Conservation (phyloP, 2,797 vertebrate species). For the Oceanodroma leucorhoa region DNA sequence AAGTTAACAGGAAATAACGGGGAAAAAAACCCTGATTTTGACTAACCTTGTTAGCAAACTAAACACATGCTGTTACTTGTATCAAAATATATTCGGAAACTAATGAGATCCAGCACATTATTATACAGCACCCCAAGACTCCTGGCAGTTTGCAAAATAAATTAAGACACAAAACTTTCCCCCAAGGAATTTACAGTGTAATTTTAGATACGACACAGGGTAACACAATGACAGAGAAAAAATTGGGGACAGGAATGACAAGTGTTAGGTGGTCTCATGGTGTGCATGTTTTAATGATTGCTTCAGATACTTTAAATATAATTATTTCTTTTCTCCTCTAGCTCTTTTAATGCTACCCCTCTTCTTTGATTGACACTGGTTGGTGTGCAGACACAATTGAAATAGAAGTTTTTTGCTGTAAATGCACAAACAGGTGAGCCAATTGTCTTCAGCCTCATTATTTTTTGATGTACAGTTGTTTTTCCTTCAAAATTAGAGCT, state of each 20-base stretch:
- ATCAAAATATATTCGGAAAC: neutral
- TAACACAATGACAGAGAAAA: neutral
- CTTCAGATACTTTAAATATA: neutral
- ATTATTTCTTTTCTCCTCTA: neutral
- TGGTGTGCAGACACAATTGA: neutral
- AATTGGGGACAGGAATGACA: neutral
- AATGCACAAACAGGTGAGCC: neutral
- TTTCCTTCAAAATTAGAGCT: neutral
- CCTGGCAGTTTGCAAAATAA: neutral
- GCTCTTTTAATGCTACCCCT: neutral
- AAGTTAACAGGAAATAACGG: neutral
- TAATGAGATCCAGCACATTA: neutral
- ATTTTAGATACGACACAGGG: neutral
- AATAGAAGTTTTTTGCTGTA: neutral
- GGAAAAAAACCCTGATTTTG: neutral
- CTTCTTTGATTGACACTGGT: neutral
- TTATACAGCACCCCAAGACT: neutral
- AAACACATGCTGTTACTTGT: neutral
- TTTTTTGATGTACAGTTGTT: neutral
- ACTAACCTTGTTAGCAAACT: neutral
- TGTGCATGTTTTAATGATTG: neutral
- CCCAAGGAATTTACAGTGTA: neutral
- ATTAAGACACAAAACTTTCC: neutral
- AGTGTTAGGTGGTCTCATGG: neutral
- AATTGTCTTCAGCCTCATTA: neutral